Evolutionary conservation across 1,140 invertebrate genomes (phyloP).

Genomic region (Parapsyche elsis): DNA sequence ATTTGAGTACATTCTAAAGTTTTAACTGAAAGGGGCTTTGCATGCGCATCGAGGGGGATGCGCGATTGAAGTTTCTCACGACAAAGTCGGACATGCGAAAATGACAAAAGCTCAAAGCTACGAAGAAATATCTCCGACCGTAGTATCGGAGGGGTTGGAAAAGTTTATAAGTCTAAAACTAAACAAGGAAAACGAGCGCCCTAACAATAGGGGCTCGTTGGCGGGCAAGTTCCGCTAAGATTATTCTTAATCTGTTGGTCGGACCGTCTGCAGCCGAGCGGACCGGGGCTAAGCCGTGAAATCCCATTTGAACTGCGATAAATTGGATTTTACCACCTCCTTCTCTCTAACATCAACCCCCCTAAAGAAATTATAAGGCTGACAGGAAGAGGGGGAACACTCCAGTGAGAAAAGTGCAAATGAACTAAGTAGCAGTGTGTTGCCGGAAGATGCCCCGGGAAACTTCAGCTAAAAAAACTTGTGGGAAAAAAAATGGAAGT

Average conservation of each 20-base stretch:
- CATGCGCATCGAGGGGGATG: no score
- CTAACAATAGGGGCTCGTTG: conserved; percentile 5
- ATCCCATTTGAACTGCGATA: conserved; percentile 48
- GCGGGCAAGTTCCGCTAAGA: conserved; percentile 26
- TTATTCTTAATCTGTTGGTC: conserved; percentile 47
- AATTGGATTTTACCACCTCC: conserved; percentile 40
- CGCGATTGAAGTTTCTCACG: background rate
- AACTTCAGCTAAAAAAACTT: conserved; percentile 11
- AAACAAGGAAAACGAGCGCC: conserved; percentile 10
- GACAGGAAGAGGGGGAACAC: background rate
- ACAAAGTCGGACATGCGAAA: background rate
- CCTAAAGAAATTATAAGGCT: conserved; percentile 39
- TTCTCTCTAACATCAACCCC: background rate
- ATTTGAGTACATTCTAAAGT: background rate
- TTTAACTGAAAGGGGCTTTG: no score
- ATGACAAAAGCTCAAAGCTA: conserved; percentile 12
- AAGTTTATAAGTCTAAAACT: conserved; percentile 24
- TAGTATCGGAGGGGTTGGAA: background rate
- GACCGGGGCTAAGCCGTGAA: conserved; percentile 43
- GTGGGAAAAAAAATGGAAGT: background rate
- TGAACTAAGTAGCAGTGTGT: conserved; percentile 36
- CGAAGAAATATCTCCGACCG: background rate
- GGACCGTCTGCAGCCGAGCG: conserved; percentile 26
- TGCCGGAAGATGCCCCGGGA: conserved; percentile 10
- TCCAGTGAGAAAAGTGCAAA: conserved; percentile 43